Conservation (phyloP, 1,140 invertebrate species). For the Dinoponera quadriceps region DNA sequence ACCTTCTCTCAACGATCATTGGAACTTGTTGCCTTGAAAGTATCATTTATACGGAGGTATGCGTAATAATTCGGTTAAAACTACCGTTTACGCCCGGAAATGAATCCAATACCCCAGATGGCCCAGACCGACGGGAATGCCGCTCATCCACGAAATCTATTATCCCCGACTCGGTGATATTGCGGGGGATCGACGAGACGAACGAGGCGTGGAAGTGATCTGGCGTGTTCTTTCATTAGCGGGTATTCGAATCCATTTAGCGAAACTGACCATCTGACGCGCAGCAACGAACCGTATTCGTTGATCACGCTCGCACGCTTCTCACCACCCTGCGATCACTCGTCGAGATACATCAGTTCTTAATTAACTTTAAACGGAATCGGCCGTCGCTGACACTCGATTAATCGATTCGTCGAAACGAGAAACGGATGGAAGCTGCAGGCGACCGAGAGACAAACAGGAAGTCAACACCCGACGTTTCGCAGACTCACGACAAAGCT, state of each 20-base stretch:
- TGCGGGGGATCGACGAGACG: slow-evolving; percentile 54
- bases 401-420: slow-evolving; percentile 45
- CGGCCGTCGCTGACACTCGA: slow-evolving; percentile 27
- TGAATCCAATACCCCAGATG: slow-evolving; percentile 26
- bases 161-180: slow-evolving; percentile 3
- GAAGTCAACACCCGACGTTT: slow-evolving; percentile 15
- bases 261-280: slow-evolving; percentile 71
- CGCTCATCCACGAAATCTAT: slow-evolving; percentile 21
- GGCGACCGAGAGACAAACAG: slow-evolving; percentile 12
- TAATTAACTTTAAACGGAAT: slow-evolving; percentile 60
- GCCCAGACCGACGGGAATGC: background rate
- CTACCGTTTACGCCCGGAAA: slow-evolving; percentile 19
- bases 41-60: too few relatives aligned
- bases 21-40: too few relatives aligned
- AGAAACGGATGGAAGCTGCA: background rate
- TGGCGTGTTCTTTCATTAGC: slow-evolving; percentile 65
- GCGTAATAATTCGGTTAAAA: background rate
- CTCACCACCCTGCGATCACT: slow-evolving; percentile 52
- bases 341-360: slow-evolving; percentile 54
- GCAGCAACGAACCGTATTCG: slow-evolving; percentile 46
- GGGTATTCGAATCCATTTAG: slow-evolving; percentile 62
- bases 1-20: too few relatives aligned
- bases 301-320: slow-evolving; percentile 35
- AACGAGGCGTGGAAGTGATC: slow-evolving; percentile 64
- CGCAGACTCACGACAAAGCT: slow-evolving; percentile 34